Percentiles rank a stretch among this genome's conserved stretches.
These are phyloP conservation scores for Zapornia atra DNA, from an alignment of 2,113 vertebrate species.

Conservation along the genomic window DNA sequence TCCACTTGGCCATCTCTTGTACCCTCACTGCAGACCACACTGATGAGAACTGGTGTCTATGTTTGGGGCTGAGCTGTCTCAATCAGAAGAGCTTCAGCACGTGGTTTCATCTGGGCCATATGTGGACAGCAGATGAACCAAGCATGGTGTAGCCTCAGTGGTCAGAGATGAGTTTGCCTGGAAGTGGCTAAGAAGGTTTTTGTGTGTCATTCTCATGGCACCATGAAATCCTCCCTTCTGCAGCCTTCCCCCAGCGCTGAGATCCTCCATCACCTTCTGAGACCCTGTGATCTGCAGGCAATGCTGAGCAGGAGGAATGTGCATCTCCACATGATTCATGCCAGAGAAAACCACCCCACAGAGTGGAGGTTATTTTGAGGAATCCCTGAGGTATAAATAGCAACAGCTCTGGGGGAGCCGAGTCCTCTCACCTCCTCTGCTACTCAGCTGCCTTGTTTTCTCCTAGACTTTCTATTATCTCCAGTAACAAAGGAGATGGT, in stretches of 20 bases:
- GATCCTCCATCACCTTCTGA: background rate
- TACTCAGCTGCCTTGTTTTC: background rate
- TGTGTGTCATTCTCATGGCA: background rate
- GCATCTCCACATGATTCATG: background rate
- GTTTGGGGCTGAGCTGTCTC: background rate
- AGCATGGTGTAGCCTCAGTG: background rate
- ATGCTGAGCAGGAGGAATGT: background rate
- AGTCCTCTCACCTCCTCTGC: background rate
- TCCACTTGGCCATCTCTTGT: no score
- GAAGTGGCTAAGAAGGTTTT: background rate
- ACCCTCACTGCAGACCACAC: background rate
- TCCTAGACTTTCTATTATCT: background rate
- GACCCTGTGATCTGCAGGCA: background rate
- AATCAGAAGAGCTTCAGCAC: background rate
- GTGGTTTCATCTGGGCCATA: background rate
- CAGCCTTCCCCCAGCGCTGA: background rate
- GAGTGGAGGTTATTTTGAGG: background rate
- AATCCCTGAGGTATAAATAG: conserved; percentile 13
- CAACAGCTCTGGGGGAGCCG: fast-evolving
- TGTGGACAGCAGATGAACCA: background rate
- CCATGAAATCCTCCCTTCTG: background rate
- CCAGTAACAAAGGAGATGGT: background rate
- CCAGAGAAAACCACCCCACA: background rate
- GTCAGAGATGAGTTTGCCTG: background rate
- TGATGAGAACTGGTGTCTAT: background rate